Conservation (phyloP, 2,113 vertebrate species). For the Chelonoidis abingdonii region DNA sequence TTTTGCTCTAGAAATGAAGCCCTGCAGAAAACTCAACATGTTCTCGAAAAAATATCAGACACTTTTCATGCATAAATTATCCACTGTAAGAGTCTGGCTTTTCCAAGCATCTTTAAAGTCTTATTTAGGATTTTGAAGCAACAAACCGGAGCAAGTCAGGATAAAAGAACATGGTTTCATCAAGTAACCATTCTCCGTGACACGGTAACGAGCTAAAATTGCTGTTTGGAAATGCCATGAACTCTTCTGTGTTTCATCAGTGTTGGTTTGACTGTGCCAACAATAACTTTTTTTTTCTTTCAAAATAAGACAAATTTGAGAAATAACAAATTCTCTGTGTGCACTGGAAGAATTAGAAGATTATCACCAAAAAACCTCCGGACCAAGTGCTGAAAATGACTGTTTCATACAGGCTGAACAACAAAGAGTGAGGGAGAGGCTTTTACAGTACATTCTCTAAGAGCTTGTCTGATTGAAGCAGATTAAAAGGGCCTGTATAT, state of each 20-base stretch:
- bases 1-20: not conserved
- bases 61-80: not conserved
- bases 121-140: not conserved
- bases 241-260: not conserved
- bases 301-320: not conserved
- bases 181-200: not conserved
- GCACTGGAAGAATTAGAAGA: not conserved
- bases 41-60: not conserved
- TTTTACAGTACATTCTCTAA: not conserved
- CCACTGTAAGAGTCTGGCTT: not conserved
- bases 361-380: not conserved
- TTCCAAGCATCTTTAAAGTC: not conserved
- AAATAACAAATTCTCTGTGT: not conserved
- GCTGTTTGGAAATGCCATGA: not conserved
- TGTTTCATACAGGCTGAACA: not conserved
- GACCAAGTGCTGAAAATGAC: fast-evolving
- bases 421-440: not conserved
- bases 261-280: not conserved
- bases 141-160: not conserved
- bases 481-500: not conserved
- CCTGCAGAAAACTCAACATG: not conserved
- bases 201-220: not conserved
- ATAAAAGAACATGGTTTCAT: not conserved
- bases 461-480: fast-evolving
- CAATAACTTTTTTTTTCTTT: not conserved